Conservation (phyloP, 2,797 vertebrate genomes). For the Dryobates pubescens region DNA sequence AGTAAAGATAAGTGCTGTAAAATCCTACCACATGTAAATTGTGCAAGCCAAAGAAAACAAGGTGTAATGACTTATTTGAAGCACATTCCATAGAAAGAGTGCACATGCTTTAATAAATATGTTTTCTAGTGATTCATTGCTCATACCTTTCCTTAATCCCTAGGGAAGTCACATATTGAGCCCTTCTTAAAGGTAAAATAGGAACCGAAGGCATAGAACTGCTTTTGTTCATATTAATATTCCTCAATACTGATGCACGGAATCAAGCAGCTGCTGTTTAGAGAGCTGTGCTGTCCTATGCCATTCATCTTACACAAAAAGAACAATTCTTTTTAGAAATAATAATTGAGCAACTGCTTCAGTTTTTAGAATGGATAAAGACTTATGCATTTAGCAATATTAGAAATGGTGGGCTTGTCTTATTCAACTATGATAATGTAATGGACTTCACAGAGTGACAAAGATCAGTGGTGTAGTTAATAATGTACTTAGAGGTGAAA, state of each 20-base stretch:
- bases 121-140: background rate
- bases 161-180: background rate
- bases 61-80: background rate
- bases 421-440: background rate
- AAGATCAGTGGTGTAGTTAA: background rate
- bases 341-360: background rate
- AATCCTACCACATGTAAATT: background rate
- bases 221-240: background rate
- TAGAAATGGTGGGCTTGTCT: background rate
- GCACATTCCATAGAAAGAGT: background rate
- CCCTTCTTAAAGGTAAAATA: background rate
- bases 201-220: background rate
- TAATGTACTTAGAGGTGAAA: background rate
- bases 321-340: background rate
- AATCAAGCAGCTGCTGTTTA: background rate
- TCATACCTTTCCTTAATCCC: background rate
- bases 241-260: background rate
- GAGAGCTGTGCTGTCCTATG: background rate
- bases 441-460: background rate
- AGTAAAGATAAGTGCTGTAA: background rate
- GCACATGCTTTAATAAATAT: background rate
- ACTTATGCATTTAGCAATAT: background rate
- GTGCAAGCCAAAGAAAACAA: background rate
- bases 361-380: background rate
- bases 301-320: background rate